Evolutionary conservation across 2,888 invertebrate species (phyloP).

Genomic region (Psylliodes chrysocephalus): DNA sequence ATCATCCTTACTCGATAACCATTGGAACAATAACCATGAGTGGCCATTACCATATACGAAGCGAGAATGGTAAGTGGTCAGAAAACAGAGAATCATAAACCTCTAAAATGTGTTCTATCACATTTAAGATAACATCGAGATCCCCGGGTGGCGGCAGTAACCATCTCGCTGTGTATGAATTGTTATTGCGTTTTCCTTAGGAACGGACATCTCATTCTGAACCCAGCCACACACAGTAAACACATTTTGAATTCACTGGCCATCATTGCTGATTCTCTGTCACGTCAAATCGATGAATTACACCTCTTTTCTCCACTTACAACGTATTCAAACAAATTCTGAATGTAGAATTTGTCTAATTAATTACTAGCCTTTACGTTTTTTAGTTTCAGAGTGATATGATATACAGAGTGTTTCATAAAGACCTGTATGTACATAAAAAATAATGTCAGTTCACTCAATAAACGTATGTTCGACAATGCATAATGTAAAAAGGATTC

Average conservation of each 20-base stretch:
- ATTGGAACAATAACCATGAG: constrained; percentile 53
- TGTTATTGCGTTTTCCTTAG: constrained; percentile 31
- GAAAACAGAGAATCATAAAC: constrained; percentile 55
- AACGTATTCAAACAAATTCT: not conserved
- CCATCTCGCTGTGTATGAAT: constrained; percentile 32
- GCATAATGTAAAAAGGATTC: too few relatives aligned
- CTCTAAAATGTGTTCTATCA: constrained; percentile 59
- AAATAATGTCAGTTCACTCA: too few relatives aligned
- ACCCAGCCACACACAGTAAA: constrained; percentile 32
- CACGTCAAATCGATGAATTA: not conserved
- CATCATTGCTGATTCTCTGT: constrained; percentile 15
- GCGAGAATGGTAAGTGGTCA: constrained; percentile 58
- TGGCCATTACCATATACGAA: constrained; percentile 58
- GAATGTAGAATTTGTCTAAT: too few relatives aligned
- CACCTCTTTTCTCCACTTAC: not conserved
- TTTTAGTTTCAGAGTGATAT: too few relatives aligned
- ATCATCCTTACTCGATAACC: constrained; percentile 49
- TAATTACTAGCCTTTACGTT: too few relatives aligned
- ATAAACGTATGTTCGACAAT: too few relatives aligned
- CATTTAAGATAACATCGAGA: constrained; percentile 58
- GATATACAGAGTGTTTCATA: too few relatives aligned
- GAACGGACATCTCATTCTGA: constrained; percentile 26
- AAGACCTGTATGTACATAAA: too few relatives aligned
- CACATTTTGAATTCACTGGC: constrained; percentile 32
- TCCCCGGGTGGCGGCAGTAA: constrained; percentile 55